Evolutionary conservation across 2,113 vertebrate species (phyloP), one percentile per base, ranked within the genome.

Genomic region (Grallaria varia): DNA sequence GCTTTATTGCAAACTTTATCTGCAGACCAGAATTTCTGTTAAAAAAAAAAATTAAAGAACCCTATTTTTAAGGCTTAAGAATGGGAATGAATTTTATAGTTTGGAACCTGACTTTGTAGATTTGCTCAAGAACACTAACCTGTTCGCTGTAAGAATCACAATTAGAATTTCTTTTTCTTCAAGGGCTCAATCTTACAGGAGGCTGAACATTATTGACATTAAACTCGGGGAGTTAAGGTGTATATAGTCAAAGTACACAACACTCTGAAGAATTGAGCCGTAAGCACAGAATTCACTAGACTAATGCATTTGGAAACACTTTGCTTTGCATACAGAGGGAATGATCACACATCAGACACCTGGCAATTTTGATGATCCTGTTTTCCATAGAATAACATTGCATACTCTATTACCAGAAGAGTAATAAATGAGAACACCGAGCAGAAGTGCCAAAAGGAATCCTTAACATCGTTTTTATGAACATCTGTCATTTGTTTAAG

Each of bases 401-500:
- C 73, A 85, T 76, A 82, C 42, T 87, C 59, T 94, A 78, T 93
- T 94, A 86, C 90, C 93, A 84, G 81, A 94, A 77, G 64, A 81
- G 91, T 84, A 92, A 87, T 95, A 96, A 94, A 96, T 80, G 92
- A 94, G 71, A 96, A 37, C 56, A 28, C 68, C 42, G 77, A 94
- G 76, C 63, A 95, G 84, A 85, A 88, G 81, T 84, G 89, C 93
- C 87, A 84, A 93, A 92, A 96, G 95, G 92, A 95, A 92, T 89
- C 76, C 73, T 85, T 87, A 58, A 72, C 72, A 75, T 66, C 9
- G 2, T 69, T 90, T 89, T 94, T 92, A 85, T 68, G 89, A 95
- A 86, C 89, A 89, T 75, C 87, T 97, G 94, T 95, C 93, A 93
- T 95, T 97, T 95, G 84, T 95, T 95, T 75, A 95, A 94, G 56